phyloP scores from a whole-genome alignment of 2,888 invertebrate species.

The Ommatoiulus sabulosus region DNA sequence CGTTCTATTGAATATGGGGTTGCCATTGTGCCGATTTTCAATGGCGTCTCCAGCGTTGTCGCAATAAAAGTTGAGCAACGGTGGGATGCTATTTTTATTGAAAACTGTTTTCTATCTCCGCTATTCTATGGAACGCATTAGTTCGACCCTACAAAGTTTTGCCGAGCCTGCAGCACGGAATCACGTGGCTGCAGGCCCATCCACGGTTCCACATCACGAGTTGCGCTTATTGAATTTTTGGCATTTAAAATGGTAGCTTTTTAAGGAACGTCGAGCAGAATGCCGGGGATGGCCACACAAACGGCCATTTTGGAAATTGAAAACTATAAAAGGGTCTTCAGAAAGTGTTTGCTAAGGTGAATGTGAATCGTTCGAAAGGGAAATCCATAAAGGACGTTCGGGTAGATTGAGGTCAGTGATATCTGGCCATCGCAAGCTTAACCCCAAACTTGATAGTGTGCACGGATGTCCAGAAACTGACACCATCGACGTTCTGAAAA shows the following conservation, averaged over 20 bases:
- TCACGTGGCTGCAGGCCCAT: not conserved
- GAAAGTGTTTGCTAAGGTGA: not conserved
- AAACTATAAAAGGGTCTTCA: not conserved
- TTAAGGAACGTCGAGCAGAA: not conserved
- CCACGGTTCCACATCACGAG: slow-evolving; percentile 12
- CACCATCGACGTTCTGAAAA: no score
- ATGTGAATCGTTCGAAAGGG: not conserved
- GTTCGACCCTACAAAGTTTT: slow-evolving; percentile 40
- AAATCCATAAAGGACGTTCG: no score
- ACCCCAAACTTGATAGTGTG: no score
- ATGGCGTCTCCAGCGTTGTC: not conserved
- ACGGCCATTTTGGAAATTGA: slow-evolving; percentile 18
- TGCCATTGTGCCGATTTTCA: slow-evolving; percentile 29
- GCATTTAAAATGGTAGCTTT: not conserved
- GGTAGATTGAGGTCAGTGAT: no score
- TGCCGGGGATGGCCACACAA: not conserved
- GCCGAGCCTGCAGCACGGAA: not conserved
- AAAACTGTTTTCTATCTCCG: not conserved
- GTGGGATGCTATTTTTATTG: slow-evolving; percentile 13
- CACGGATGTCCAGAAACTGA: no score
- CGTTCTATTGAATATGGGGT: not conserved
- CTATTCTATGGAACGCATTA: not conserved
- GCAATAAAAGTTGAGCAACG: slow-evolving; percentile 36
- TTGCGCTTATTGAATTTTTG: slow-evolving; percentile 19
- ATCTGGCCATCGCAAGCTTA: no score